Evolutionary conservation across 1,140 invertebrate genomes (phyloP).

Genomic region (Macrocentrus cingulum): DNA sequence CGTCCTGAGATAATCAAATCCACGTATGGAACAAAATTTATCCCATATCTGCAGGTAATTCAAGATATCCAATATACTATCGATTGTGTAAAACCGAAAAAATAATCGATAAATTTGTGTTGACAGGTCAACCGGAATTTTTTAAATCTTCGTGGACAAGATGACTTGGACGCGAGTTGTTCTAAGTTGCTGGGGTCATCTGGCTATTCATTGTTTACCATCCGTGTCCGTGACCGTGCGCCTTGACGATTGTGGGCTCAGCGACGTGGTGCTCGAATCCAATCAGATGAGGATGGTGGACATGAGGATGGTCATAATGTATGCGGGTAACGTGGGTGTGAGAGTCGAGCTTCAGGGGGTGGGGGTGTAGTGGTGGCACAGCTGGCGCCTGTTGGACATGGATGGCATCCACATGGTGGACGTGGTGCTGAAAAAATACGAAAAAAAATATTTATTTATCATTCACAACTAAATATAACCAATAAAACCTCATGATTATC

Average conservation of each 20-base stretch:
- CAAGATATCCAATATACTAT: too few relatives aligned
- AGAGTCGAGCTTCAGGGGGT: slow-evolving; percentile 46
- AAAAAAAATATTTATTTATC: too few relatives aligned
- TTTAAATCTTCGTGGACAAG: too few relatives aligned
- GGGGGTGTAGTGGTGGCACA: slow-evolving; percentile 47
- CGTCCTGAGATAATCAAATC: background rate
- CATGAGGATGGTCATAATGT: slow-evolving; percentile 39
- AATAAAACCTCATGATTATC: too few relatives aligned
- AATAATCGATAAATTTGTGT: too few relatives aligned
- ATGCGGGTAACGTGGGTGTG: slow-evolving; percentile 40
- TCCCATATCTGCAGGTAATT: too few relatives aligned
- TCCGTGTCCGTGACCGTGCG: slow-evolving; percentile 39
- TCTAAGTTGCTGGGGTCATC: too few relatives aligned
- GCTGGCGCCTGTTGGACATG: slow-evolving; percentile 45
- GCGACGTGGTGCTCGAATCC: slow-evolving; percentile 43
- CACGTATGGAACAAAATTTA: too few relatives aligned
- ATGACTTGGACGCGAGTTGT: too few relatives aligned
- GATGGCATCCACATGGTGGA: slow-evolving; percentile 39
- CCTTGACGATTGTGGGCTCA: slow-evolving; percentile 45
- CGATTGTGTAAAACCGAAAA: too few relatives aligned
- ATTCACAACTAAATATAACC: too few relatives aligned
- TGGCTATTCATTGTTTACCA: slow-evolving; percentile 34
- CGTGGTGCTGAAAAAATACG: slow-evolving; percentile 32
- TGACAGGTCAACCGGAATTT: too few relatives aligned
- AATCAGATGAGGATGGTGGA: slow-evolving; percentile 49